These are phyloP conservation scores for Hypotaenidia okinawae DNA, from an alignment of 2,797 vertebrate genomes.

Conservation along the genomic window DNA sequence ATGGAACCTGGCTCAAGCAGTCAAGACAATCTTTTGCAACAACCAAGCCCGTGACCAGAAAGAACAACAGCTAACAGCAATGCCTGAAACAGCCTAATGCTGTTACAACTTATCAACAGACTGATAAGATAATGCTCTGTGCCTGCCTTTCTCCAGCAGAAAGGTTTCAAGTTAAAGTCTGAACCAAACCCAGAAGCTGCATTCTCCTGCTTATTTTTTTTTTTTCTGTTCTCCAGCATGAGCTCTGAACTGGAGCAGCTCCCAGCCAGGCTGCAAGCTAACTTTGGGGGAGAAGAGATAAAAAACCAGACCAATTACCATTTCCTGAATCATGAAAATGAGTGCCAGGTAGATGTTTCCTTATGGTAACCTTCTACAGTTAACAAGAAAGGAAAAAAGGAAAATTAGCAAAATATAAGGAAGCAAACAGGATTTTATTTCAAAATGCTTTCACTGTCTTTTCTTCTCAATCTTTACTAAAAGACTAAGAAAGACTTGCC, in stretches of 20 bases:
- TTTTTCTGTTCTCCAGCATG: not conserved
- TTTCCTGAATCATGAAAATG: not conserved
- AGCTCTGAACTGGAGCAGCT: not conserved
- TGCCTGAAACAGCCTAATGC: slow-evolving; percentile 40
- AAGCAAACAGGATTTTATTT: not conserved
- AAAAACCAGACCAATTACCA: not conserved
- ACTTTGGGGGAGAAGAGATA: not conserved
- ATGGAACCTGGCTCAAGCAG: not conserved
- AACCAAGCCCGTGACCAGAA: slow-evolving; percentile 26
- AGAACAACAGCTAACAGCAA: slow-evolving; percentile 29
- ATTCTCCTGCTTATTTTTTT: not conserved
- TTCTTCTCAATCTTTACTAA: not conserved
- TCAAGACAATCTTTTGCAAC: slow-evolving; percentile 59
- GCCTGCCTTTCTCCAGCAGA: slow-evolving; percentile 48
- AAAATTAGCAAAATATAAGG: not conserved
- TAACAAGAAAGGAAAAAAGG: not conserved
- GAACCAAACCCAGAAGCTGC: slow-evolving; percentile 32
- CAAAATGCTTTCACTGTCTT: not conserved
- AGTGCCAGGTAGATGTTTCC: not conserved
- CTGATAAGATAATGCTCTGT: slow-evolving; percentile 61
- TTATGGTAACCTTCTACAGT: not conserved
- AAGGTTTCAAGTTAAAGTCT: slow-evolving; percentile 43
- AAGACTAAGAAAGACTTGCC: not conserved
- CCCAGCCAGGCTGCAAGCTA: not conserved
- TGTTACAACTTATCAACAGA: slow-evolving; percentile 51